Evolutionary conservation across 2,113 vertebrate genomes (phyloP).

Genomic region (Telmatochromis sp.): DNA sequence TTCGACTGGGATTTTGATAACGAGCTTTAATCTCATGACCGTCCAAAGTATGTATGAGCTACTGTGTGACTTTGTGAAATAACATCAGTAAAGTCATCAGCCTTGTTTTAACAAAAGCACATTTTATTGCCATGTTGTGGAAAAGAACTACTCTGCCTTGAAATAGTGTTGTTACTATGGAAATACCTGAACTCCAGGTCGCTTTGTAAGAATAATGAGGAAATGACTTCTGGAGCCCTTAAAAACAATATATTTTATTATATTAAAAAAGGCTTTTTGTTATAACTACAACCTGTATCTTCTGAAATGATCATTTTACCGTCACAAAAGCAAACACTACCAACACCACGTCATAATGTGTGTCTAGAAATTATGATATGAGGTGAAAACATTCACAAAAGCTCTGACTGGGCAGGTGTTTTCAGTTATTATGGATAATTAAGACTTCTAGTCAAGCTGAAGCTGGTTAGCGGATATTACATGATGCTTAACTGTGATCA

Average conservation of each 20-base stretch:
- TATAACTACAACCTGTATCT: not conserved
- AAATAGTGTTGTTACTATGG: not conserved
- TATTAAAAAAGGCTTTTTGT: not conserved
- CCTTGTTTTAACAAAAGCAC: not conserved
- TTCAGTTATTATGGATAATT: not conserved
- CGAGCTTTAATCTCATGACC: not conserved
- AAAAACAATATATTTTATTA: not conserved
- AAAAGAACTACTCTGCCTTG: not conserved
- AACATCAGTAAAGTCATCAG: not conserved
- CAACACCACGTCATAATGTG: not conserved
- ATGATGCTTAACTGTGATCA: not conserved
- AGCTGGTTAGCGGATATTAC: not conserved
- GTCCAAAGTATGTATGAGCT: not conserved
- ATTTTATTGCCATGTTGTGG: not conserved
- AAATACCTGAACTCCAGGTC: not conserved
- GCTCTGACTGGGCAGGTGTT: not conserved
- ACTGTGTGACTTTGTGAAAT: not conserved
- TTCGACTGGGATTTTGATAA: not conserved
- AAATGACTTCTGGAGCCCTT: not conserved
- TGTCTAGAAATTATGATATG: not conserved
- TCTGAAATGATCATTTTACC: not conserved
- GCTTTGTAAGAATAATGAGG: not conserved
- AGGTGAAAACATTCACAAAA: not conserved
- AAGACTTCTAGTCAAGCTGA: not conserved
- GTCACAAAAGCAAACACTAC: not conserved